Evolutionary conservation across 2,113 vertebrate genomes (phyloP).

Genomic region (Vireo altiloquus): DNA sequence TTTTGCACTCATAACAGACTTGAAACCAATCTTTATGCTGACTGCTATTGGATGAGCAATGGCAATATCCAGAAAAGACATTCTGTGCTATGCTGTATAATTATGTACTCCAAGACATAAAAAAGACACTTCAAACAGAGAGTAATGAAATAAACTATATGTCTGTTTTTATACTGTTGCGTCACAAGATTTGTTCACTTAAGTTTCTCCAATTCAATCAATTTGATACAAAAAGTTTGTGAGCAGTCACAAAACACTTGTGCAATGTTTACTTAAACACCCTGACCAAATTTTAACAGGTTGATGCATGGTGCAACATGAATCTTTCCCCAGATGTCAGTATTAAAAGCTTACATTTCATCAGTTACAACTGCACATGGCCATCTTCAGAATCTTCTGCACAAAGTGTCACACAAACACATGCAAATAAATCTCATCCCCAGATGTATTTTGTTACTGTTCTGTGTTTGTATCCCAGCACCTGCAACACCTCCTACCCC

Average conservation of each 20-base stretch:
- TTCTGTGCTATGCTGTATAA: neutral
- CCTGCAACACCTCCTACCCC: neutral
- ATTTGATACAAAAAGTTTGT: neutral
- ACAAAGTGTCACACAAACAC: neutral
- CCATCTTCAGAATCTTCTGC: neutral
- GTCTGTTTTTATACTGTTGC: neutral
- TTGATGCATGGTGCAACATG: neutral
- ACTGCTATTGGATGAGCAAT: neutral
- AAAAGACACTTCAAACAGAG: neutral
- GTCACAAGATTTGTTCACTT: neutral
- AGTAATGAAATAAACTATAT: neutral
- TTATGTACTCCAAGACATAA: neutral
- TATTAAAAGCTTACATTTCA: neutral
- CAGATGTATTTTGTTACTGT: neutral
- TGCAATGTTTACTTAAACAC: neutral
- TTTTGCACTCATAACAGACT: neutral
- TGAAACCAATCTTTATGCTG: neutral
- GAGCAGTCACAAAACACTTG: neutral
- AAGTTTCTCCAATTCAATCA: neutral
- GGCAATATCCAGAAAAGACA: neutral
- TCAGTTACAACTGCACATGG: neutral
- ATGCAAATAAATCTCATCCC: neutral
- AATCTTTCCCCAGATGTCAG: neutral
- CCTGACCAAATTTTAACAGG: neutral
- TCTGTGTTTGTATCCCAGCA: fast-evolving